A percentile compares a stretch with the other conserved stretches of the same genome.
Conservation (phyloP, 2,888 invertebrate species). For the Diaphora mendica region DNA sequence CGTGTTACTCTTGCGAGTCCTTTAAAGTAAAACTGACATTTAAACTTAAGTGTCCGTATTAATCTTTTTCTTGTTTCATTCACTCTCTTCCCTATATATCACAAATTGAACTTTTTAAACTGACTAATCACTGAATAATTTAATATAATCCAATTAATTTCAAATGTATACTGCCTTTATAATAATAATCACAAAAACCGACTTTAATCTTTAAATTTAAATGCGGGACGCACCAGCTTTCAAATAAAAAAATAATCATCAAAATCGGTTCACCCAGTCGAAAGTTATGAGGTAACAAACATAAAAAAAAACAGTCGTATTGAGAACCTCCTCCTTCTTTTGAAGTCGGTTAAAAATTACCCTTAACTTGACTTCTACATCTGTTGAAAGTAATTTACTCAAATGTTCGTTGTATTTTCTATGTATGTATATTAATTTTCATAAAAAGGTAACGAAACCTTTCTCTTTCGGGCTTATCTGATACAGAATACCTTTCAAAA, state of each 20-base stretch:
- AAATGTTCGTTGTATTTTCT: conserved; percentile 10
- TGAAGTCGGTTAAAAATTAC: too few species aligned
- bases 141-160: not conserved
- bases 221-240: too few species aligned
- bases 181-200: too few species aligned
- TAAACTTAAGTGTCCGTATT: not conserved
- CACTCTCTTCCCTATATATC: not conserved
- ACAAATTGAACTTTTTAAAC: not conserved
- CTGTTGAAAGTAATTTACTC: conserved; percentile 32
- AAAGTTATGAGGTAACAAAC: too few species aligned
- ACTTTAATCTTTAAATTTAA: too few species aligned
- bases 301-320: too few species aligned
- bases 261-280: too few species aligned
- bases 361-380: conserved; percentile 27
- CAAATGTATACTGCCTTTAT: not conserved
- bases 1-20: not conserved
- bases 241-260: too few species aligned
- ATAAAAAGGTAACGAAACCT: conserved; percentile 4
- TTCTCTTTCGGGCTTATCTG: not conserved
- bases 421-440: not conserved
- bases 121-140: not conserved
- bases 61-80: too few species aligned
- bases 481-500: conserved; percentile 2
- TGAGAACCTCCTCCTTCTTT: too few species aligned
- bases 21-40: not conserved